Conservation (phyloP, 2,113 vertebrate species). For the Tragelaphus strepsiceros region DNA sequence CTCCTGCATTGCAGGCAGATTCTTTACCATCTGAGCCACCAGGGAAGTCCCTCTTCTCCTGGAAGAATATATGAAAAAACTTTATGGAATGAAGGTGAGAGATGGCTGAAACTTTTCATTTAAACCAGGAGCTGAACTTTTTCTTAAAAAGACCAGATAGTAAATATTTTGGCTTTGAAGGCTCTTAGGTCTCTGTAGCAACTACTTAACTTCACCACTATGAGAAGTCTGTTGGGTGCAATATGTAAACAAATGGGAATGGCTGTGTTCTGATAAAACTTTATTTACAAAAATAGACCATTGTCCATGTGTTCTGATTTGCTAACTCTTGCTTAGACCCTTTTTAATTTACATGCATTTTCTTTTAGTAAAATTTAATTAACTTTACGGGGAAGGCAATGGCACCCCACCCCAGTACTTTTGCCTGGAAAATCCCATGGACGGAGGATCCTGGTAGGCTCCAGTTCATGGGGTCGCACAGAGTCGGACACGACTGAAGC, state of each 20-base stretch:
- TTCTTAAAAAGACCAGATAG: neutral
- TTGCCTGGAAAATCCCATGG: no score
- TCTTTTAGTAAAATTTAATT: neutral
- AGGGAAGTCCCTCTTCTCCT: neutral
- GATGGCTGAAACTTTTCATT: neutral
- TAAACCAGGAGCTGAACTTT: neutral
- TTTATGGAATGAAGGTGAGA: neutral
- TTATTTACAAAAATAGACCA: neutral
- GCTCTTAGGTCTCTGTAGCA: neutral
- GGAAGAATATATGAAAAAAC: neutral
- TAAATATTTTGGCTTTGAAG: neutral
- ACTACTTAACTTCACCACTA: neutral
- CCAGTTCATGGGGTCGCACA: no score
- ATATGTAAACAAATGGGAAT: neutral
- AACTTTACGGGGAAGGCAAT: no score
- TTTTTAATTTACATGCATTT: neutral
- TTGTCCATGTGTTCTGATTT: neutral
- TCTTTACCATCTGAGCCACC: neutral
- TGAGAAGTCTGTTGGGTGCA: neutral
- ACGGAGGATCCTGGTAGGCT: no score
- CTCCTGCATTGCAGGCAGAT: neutral
- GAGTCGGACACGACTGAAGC: no score
- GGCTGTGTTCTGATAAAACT: neutral
- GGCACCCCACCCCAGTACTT: no score
- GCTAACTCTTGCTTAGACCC: neutral